Percentiles rank a stretch among this genome's conserved stretches.
Conservation (phyloP, 2,797 vertebrate species). For the Notolepis coatsorum region DNA sequence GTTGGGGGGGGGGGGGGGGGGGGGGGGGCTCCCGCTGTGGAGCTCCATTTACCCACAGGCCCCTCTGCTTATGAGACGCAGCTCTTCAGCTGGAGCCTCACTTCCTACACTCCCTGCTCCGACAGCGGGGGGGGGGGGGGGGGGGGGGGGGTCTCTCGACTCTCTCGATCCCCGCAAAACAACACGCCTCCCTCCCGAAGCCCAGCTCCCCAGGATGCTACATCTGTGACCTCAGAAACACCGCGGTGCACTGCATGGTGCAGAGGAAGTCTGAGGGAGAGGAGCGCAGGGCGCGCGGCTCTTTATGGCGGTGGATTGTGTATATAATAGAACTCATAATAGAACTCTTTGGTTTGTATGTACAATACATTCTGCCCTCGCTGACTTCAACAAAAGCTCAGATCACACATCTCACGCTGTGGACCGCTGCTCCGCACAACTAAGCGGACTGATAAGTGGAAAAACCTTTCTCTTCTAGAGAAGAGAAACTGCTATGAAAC, state of each 20-base stretch:
- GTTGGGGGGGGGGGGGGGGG: constrained; percentile 16
- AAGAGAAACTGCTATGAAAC: too few species aligned
- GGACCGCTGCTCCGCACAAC: background rate
- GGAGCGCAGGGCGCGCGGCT: constrained; percentile 45
- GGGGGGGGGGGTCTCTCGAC: constrained; percentile 61
- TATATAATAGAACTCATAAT: too few species aligned
- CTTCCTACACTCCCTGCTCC: constrained; percentile 67
- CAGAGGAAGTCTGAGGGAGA: constrained; percentile 53
- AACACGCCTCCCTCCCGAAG: constrained; percentile 55
- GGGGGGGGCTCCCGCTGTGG: constrained; percentile 61
- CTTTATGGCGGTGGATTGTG: background rate
- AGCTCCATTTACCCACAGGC: constrained; percentile 68
- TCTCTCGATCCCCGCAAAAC: constrained; percentile 60
- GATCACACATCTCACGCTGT: background rate
- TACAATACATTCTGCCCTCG: background rate
- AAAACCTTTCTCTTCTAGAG: background rate
- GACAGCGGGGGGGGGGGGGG: constrained; percentile 63
- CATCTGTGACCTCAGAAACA: constrained; percentile 74
- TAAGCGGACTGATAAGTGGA: background rate
- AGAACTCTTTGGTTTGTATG: constrained; percentile 13
- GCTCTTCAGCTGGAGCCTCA: constrained; percentile 58
- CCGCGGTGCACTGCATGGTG: constrained; percentile 55
- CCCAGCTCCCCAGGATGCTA: constrained; percentile 62
- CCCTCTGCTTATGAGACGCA: constrained; percentile 53
- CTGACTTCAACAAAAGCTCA: background rate